phyloP scores from a whole-genome alignment of 1,140 invertebrate species.

The fruit fly (Drosophila melanogaster) region Release_6_plus_ISO1_MT NT_037436.4:8263501-8264000 shows the following conservation, averaged over 20 bases:
- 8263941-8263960: constrained; percentile 45
- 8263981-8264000: constrained; percentile 74
- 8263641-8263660: background rate
- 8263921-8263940: constrained; percentile 14
- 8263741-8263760: background rate
- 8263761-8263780: constrained; percentile 18
- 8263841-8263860: constrained; percentile 38
- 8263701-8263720: too few species aligned
- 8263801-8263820: constrained; percentile 16
- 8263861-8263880: constrained; percentile 25
- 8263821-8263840: constrained; percentile 9
- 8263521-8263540: constrained; percentile 10
- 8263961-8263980: constrained; percentile 70
- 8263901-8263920: constrained; percentile 44
- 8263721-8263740: background rate
- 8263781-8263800: background rate
- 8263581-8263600: constrained; percentile 13
- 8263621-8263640: constrained; percentile 14
- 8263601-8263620: background rate
- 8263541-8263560: constrained; percentile 21
- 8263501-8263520: constrained; percentile 19
- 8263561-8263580: constrained; percentile 11
- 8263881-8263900: constrained; percentile 48
- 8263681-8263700: background rate
- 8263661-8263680: background rate